Base-by-base conservation (phyloP, 2,797 vertebrate species). In the Hydrocynus forskahlii region DNA sequence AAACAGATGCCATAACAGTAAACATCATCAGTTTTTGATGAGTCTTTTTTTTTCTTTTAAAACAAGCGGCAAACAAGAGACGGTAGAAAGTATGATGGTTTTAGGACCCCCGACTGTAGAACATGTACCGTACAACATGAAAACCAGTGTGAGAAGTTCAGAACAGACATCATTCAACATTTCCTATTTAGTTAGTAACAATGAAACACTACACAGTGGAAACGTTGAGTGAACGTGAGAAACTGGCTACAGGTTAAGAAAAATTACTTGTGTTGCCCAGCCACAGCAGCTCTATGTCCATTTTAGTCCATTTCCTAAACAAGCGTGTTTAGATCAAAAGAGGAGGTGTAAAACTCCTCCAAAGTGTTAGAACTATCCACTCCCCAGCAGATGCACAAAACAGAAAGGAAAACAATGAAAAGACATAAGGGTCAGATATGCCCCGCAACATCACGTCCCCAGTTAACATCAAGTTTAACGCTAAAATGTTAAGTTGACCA, bases 401-500 rank as follows among this genome's bases (percentile, higher is more conserved):
- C n/a, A 25, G 5, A 29, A 21, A 62, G 0, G 7, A 83, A 25
- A 35, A 75, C 10, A 45, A 68, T 14, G 4, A 2, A 67, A 21
- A 63, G 57, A 60, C 1, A 64, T 19, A 78, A 67, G 83, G 89
- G 84, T 89, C 85, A 87, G 88, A 85, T 86, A 74, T 89, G 92
- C 89, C 90, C 89, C 90, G 90, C 87, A 88, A 88, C 79, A 91
- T 88, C 89, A 87, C 64, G 85, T 86, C 87, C 84, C 87, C 35
- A 75, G 83, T 87, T 83, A 81, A 86, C 62, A 86, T 87, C 82
- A 83, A 35, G 76, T 85, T 85, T 77, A 78, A 79, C 68, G 86
- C 85, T 87, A 88, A 85, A 89, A 83, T 82, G 80, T 91, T 92
- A 91, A 89, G 93, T 94, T 93, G 93, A 94, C 94, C 93, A 93